These are phyloP conservation scores for Tachysurus fulvidraco DNA, from an alignment of 2,113 vertebrate genomes.

Conservation along the genomic window DNA sequence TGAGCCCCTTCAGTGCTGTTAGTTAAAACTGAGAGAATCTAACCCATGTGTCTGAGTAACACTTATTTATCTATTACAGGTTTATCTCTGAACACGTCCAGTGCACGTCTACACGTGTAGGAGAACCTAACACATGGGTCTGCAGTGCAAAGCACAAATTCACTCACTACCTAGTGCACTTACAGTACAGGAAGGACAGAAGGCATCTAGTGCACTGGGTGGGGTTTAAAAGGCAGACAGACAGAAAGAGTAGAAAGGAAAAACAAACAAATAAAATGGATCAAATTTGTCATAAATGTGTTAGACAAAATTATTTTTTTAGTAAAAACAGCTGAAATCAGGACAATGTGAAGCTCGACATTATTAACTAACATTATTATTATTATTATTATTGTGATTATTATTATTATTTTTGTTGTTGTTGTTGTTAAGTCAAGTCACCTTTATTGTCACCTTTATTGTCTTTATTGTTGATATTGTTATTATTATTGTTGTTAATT, in stretches of 20 bases:
- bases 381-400: too few species aligned
- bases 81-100: background rate
- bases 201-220: background rate
- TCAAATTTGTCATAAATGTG: background rate
- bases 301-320: background rate
- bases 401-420: too few species aligned
- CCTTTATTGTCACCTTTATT: too few species aligned
- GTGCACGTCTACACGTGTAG: background rate
- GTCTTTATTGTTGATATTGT: too few species aligned
- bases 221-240: background rate
- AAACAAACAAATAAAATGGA: background rate
- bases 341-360: too few species aligned
- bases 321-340: background rate
- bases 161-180: background rate
- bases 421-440: too few species aligned
- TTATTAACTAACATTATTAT: too few species aligned
- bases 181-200: background rate
- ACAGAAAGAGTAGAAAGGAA: background rate
- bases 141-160: background rate
- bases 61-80: background rate
- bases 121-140: background rate
- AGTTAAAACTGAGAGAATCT: conserved; percentile 32
- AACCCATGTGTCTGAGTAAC: background rate
- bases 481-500: too few species aligned
- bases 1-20: conserved; percentile 35